phyloP scores from a whole-genome alignment of 2,888 invertebrate genomes.

The Eupithecia centaureata region DNA sequence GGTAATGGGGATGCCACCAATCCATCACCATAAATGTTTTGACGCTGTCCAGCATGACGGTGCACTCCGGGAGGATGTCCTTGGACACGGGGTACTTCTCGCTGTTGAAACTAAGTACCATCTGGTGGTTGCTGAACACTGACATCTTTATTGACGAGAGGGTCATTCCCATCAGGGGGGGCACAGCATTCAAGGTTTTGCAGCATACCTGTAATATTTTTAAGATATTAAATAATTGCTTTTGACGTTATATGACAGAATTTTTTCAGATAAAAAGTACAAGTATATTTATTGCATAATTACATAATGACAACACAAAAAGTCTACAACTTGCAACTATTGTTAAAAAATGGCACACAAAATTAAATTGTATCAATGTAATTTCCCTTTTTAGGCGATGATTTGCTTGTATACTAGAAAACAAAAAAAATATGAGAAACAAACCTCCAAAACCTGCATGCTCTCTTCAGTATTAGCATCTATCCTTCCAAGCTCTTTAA shows the following conservation, averaged over 20 bases:
- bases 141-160: slow-evolving; percentile 83
- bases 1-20: slow-evolving; percentile 65
- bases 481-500: slow-evolving; percentile 67
- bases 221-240: background rate
- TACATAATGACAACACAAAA: no score
- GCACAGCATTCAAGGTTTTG: slow-evolving; percentile 81
- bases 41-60: slow-evolving; percentile 65
- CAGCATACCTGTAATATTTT: slow-evolving; percentile 84
- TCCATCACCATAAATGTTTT: slow-evolving; percentile 61
- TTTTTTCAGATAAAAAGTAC: background rate
- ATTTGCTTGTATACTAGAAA: no score
- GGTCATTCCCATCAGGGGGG: slow-evolving; percentile 85
- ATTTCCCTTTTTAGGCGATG: no score
- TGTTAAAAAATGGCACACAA: no score
- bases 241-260: background rate
- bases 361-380: no score
- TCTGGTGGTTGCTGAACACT: slow-evolving; percentile 79
- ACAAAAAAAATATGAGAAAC: slow-evolving; percentile 5
- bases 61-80: slow-evolving; percentile 62
- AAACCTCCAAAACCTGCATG: slow-evolving; percentile 69
- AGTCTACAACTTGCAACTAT: no score
- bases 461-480: slow-evolving; percentile 77
- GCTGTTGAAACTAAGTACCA: slow-evolving; percentile 81
- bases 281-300: no score
- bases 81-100: slow-evolving; percentile 58